Base-by-base conservation (phyloP, 1,140 invertebrate genomes). In the Plodia interpunctella region DNA sequence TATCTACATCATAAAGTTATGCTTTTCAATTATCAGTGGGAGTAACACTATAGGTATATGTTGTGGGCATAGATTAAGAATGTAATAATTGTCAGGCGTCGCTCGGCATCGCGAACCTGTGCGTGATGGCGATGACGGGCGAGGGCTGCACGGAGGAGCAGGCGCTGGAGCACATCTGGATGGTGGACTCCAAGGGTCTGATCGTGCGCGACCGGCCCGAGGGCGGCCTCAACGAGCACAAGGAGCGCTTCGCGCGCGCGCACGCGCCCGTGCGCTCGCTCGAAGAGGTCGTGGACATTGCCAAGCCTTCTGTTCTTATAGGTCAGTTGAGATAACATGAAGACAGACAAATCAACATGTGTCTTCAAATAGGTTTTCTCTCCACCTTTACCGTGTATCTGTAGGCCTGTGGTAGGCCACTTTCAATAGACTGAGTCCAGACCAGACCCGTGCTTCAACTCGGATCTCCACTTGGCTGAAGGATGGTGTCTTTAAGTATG, bases 241-340 rank as follows among this genome's bases (percentile, higher is more conserved):
- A 98, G 80, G 74, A 84, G 20, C 90, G 91, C 2, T 98, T 96
- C 79, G 95, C 95, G 2, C 94, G 97, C 55, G 91, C 93, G 5
- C 91, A 93, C 55, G 76, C 91, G 0, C 94, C 95, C 0, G 91
- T 97, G 25, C 91, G 92, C 54, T 92, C 93, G 6, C 89, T 99
- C 0, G 77, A 91, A 0, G 95, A 97, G 63, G 94, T 97, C 18
- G 94, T 99, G 0, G 92, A 94, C 49, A 74, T 79, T 0, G 89
- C 97, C 0, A 96, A 96, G 78, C 98, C 98, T 0, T 94, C 95
- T 5, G 94, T 96, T 9, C 89, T 99, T 13, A 97, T 99, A 68
- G 97, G 96, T 93, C 68, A 85, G 75, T 70, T 53, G 18, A 44
- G 17, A 6, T 51, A 51, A 10, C 11, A 13, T 51, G 20, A 20